Percentiles rank a stretch among this genome's conserved stretches.
Evolutionary conservation across 2,888 invertebrate genomes (phyloP).

Genomic region (Andrena minutula): DNA sequence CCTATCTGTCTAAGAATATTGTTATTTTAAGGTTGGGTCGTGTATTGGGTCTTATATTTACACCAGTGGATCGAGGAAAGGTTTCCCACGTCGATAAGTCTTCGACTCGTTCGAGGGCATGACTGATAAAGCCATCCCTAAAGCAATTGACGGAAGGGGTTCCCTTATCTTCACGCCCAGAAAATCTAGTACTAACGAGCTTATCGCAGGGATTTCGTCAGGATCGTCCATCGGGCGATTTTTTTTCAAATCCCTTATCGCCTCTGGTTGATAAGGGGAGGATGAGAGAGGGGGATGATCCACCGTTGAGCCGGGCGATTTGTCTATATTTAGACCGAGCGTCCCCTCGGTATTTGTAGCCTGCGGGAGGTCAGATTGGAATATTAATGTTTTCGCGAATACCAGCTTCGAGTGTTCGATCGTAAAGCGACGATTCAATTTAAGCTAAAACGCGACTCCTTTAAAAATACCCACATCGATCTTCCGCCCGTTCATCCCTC

Average conservation of each 20-base stretch:
- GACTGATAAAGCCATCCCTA: conserved; percentile 29
- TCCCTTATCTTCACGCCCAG: conserved; percentile 30
- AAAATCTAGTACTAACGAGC: conserved; percentile 36
- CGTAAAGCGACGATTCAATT: conserved; percentile 27
- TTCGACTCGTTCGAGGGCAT: conserved; percentile 11
- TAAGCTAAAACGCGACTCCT: background rate
- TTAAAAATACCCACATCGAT: conserved; percentile 40
- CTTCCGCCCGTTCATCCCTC: conserved; percentile 9
- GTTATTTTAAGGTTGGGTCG: background rate
- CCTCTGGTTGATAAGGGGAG: background rate
- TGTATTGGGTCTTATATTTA: no score
- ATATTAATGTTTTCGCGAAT: conserved; percentile 13
- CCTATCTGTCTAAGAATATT: background rate
- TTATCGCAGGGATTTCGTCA: background rate
- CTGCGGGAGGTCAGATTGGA: background rate
- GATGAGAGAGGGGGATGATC: background rate
- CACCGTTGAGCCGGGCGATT: background rate
- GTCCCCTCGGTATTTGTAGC: conserved; percentile 1
- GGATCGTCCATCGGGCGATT: background rate
- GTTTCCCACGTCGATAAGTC: conserved; percentile 58
- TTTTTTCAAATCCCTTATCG: conserved; percentile 16
- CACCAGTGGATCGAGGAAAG: conserved; percentile 4
- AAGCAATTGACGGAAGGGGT: conserved; percentile 9
- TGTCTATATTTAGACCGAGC: conserved; percentile 1
- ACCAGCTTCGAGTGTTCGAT: conserved; percentile 18